These are phyloP conservation scores for Hydropotes inermis DNA, from an alignment of 2,113 vertebrate species.

Conservation along the genomic window DNA sequence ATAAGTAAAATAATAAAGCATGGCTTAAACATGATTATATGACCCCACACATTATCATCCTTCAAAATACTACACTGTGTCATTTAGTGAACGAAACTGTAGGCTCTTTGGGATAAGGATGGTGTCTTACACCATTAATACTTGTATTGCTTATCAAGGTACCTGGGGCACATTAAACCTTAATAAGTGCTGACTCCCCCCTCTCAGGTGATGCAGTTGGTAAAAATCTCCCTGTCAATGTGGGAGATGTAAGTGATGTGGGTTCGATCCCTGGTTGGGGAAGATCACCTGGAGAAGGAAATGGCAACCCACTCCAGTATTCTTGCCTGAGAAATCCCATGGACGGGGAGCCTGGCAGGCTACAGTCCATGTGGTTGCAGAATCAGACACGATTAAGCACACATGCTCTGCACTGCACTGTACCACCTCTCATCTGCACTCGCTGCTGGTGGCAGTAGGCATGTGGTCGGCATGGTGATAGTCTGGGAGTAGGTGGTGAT, in stretches of 20 bases:
- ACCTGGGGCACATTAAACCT: not conserved
- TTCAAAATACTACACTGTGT: not conserved
- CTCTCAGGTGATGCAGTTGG: not conserved
- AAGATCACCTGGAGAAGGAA: not conserved
- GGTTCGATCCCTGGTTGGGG: not conserved
- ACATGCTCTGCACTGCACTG: accelerated
- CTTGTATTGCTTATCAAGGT: not conserved
- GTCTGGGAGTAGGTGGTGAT: not conserved
- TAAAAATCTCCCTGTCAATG: not conserved
- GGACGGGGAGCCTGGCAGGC: not conserved
- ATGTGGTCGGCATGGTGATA: accelerated
- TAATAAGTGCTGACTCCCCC: not conserved
- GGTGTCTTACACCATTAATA: not conserved
- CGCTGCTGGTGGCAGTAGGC: accelerated
- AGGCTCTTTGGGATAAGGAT: not conserved
- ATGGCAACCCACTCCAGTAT: not conserved
- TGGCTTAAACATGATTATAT: not conserved
- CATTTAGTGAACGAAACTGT: not conserved
- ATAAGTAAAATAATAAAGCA: not conserved
- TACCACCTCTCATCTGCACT: not conserved
- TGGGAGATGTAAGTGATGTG: not conserved
- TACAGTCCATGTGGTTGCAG: not conserved
- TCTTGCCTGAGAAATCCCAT: not conserved
- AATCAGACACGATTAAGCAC: not conserved
- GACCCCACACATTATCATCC: not conserved